Percentiles rank a stretch among this genome's conserved stretches.
Evolutionary conservation across 2,797 vertebrate species (phyloP).

Genomic region (Mormyrops boulengeri): DNA sequence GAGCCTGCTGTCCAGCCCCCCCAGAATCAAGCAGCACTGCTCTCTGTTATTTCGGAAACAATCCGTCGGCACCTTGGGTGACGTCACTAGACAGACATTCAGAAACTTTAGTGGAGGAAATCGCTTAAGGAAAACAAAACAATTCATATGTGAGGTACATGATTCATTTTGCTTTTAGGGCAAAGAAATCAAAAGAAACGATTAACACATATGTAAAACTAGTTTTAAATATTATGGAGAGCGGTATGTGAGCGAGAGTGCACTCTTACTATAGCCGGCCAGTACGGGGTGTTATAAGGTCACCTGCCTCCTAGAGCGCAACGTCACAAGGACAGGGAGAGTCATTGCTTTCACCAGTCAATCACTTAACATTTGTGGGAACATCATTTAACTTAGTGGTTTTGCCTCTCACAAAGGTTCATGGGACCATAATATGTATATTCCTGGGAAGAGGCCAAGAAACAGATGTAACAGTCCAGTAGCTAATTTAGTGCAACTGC

Average conservation of each 20-base stretch:
- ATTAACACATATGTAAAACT: background rate
- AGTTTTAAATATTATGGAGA: background rate
- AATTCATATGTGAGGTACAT: background rate
- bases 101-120: background rate
- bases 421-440: background rate
- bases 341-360: background rate
- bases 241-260: background rate
- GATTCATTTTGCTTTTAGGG: background rate
- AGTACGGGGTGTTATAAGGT: background rate
- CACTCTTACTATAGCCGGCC: background rate
- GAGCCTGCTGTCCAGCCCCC: background rate
- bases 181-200: background rate
- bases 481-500: background rate
- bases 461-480: conserved; percentile 11
- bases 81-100: background rate
- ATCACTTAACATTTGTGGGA: background rate
- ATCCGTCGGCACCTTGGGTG: background rate
- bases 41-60: background rate
- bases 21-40: background rate
- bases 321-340: background rate
- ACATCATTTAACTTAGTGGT: conserved; percentile 5
- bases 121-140: background rate
- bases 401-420: background rate
- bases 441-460: background rate
- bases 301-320: background rate